phyloP scores from a whole-genome alignment of 2,888 invertebrate species.

The Anthoptus insignis region DNA sequence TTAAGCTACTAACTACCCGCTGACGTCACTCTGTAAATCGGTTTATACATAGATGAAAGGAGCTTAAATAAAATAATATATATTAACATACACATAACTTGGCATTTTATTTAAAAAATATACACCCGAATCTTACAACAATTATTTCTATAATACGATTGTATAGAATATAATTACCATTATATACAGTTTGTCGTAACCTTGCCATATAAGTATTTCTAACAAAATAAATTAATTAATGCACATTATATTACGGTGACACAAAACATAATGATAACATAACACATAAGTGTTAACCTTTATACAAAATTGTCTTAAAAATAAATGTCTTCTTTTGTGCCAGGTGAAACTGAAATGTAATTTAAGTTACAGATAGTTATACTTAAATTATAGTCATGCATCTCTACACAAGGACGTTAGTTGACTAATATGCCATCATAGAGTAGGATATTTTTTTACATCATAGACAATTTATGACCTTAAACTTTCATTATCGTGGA shows the following conservation, averaged over 20 bases:
- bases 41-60: not conserved
- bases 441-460: too few species aligned
- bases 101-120: slow-evolving; percentile 77
- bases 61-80: slow-evolving; percentile 41
- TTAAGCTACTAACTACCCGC: too few species aligned
- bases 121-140: slow-evolving; percentile 74
- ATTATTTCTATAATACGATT: slow-evolving; percentile 24
- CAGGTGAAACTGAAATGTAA: not conserved
- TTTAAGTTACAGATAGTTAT: too few species aligned
- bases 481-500: too few species aligned
- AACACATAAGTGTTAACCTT: not conserved
- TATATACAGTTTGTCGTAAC: slow-evolving; percentile 16
- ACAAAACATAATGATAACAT: not conserved
- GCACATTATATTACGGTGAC: not conserved
- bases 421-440: too few species aligned
- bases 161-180: slow-evolving; percentile 30
- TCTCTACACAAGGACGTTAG: too few species aligned
- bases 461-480: too few species aligned
- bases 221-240: slow-evolving; percentile 20
- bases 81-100: slow-evolving; percentile 64
- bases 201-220: not conserved
- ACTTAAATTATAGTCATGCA: too few species aligned
- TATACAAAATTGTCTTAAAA: slow-evolving; percentile 14
- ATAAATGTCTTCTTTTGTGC: slow-evolving; percentile 6
- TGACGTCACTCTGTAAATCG: not conserved